These are phyloP conservation scores for Aplysina aerophoba DNA, from an alignment of 37 sponge, comb jelly and placozoan genomes.

Conservation along the genomic window DNA sequence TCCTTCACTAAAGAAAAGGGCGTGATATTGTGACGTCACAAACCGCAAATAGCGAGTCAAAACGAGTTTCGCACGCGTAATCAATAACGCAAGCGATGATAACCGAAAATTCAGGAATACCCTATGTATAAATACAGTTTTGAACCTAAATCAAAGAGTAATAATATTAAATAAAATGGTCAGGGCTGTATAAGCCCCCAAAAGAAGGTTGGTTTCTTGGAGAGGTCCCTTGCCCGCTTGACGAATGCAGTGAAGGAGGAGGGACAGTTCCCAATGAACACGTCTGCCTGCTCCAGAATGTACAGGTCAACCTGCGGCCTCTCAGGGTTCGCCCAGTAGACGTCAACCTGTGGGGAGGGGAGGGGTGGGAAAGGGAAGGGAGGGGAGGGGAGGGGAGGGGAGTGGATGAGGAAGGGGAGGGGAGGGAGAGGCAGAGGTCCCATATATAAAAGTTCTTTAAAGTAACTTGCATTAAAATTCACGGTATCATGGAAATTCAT, in stretches of 20 bases:
- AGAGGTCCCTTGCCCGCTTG: constrained; percentile 69
- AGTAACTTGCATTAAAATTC: too few species aligned
- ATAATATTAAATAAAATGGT: too few species aligned
- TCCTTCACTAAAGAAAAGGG: constrained; percentile 12
- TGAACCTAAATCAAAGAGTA: too few species aligned
- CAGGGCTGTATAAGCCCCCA: constrained; percentile 40
- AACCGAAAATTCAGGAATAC: too few species aligned
- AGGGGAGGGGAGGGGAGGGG: too few species aligned
- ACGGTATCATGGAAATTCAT: too few species aligned
- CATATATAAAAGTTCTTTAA: too few species aligned
- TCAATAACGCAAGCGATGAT: too few species aligned
- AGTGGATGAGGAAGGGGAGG: too few species aligned
- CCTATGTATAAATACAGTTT: too few species aligned
- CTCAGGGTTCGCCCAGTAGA: constrained; percentile 48
- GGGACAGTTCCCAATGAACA: constrained; percentile 87
- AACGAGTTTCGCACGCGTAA: too few species aligned
- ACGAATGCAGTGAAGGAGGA: constrained; percentile 92
- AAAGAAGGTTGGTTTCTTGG: constrained; percentile 47
- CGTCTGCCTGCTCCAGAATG: constrained; percentile 62
- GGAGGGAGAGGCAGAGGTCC: background rate
- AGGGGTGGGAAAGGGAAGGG: background rate
- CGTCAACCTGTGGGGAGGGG: constrained; percentile 39
- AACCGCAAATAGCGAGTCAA: background rate
- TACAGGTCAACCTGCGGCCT: constrained; percentile 74
- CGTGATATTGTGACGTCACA: constrained; percentile 17